Base-by-base conservation (phyloP, 2,113 vertebrate genomes). In the Micromys minutus region DNA sequence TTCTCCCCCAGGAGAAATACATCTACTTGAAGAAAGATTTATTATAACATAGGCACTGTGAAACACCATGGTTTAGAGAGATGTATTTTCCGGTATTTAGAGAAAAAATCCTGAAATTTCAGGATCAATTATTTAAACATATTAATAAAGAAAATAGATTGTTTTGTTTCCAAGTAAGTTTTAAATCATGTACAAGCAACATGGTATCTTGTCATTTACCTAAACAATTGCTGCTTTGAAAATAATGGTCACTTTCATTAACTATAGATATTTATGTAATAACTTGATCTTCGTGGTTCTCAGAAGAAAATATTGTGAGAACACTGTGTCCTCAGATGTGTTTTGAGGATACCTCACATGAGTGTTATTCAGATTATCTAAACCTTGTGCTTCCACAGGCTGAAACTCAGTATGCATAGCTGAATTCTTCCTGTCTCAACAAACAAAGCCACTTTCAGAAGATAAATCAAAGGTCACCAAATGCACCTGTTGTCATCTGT, bases 141-240 rank as follows among this genome's bases (percentile, higher is more conserved):
- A 65, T 89, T 63, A 75, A 74, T 47, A 45, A n/a, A 79, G 67
- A 7, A 95, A 74, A 67, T 6, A 52, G 22, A 90, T 31, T 39
- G 39, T 77, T 9, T 77, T 0, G 81, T 50, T 45, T 11, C 13
- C 42, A 61, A 31, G 61, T 61, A 84, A 74, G 34, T 81, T 92
- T 88, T 93, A 7, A 81, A n/a, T n/a, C n/a, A n/a, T n/a, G n/a
- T n/a, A n/a, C n/a, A n/a, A n/a, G n/a, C 97, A 88, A 97, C 93
- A 96, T 97, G 97, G 98, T 93, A 93, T 94, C 97, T 94, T 87
- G 74, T 77, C 94, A 86, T 95, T 90, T 89, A 67, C 95, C 96
- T 96, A 91, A 86, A 92, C 94, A 94, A 98, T 98, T 98, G 98
- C 98, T 99, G 98, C 98, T 98, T 98, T 98, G 15, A 79, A 91